These are phyloP conservation scores for Acleris emargana DNA, from an alignment of 2,888 invertebrate genomes.

Conservation along the genomic window DNA sequence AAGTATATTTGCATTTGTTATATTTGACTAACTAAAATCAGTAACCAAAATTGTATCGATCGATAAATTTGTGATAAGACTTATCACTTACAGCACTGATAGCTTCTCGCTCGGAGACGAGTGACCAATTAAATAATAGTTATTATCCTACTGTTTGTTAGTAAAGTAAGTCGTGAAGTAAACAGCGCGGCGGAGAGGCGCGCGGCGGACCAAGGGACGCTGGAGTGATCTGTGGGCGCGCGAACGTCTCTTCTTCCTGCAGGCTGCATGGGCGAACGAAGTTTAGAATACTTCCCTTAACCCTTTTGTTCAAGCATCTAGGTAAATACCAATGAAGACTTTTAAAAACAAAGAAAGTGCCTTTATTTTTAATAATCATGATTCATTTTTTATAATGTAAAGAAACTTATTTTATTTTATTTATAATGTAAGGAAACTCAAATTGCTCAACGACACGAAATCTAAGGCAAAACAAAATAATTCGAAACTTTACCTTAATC, in stretches of 20 bases:
- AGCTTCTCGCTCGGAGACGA: conserved; percentile 14
- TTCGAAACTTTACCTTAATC: too few relatives aligned
- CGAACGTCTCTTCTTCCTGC: too few relatives aligned
- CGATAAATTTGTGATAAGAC: conserved; percentile 21
- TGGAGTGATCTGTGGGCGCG: too few relatives aligned
- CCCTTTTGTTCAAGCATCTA: not conserved
- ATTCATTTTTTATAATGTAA: too few relatives aligned
- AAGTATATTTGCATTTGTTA: too few relatives aligned
- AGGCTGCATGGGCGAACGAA: not conserved
- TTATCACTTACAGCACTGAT: conserved; percentile 15
- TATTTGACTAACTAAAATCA: not conserved
- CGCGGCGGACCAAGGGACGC: too few relatives aligned
- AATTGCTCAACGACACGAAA: too few relatives aligned
- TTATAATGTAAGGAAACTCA: too few relatives aligned
- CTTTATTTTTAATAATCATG: too few relatives aligned
- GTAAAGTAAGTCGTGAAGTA: conserved; percentile 15
- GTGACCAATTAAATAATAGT: conserved; percentile 15
- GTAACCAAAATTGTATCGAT: conserved; percentile 7
- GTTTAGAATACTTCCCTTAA: not conserved
- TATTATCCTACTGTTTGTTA: conserved; percentile 8
- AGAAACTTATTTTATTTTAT: too few relatives aligned
- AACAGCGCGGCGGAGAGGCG: conserved; percentile 3
- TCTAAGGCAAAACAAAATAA: too few relatives aligned
- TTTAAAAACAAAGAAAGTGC: too few relatives aligned
- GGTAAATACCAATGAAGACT: not conserved